A percentile compares a stretch with the other conserved stretches of the same genome.
phyloP scores from a whole-genome alignment of 1,140 invertebrate species.

The Caenorhabditis briggsae region DNA sequence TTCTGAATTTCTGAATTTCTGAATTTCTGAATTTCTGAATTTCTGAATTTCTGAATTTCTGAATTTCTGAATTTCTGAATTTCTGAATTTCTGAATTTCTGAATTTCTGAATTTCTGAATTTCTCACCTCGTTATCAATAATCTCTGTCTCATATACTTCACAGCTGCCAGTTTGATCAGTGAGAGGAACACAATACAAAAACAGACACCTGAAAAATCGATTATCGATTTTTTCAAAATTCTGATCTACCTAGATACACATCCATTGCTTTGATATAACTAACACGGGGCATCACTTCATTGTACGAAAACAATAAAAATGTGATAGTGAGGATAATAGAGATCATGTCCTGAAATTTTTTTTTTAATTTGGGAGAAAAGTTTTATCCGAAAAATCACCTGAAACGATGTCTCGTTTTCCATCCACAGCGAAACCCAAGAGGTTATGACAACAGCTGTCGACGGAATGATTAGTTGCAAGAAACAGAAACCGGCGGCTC shows the following conservation, averaged over 20 bases:
- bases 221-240: background rate
- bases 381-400: conserved; percentile 1
- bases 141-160: conserved; percentile 68
- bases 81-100: too few species aligned
- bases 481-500: conserved; percentile 68
- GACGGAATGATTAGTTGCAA: conserved; percentile 69
- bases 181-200: conserved; percentile 68
- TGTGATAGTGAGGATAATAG: conserved; percentile 92
- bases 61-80: too few species aligned
- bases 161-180: conserved; percentile 68
- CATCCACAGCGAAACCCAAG: conserved; percentile 70
- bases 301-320: conserved; percentile 95
- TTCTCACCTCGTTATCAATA: conserved; percentile 59
- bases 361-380: too few species aligned
- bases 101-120: too few species aligned
- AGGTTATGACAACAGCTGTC: conserved; percentile 69
- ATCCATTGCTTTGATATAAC: conserved; percentile 91
- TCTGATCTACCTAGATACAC: conserved; percentile 89
- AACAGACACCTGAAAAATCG: conserved; percentile 78
- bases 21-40: too few species aligned
- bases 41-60: too few species aligned
- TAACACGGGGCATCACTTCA: conserved; percentile 85
- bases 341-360: conserved; percentile 85
- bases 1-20: too few species aligned
- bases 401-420: conserved; percentile 67